A percentile compares a stretch with the other conserved stretches of the same genome.
Conservation (phyloP, 2,797 vertebrate species). For the Catharus ustulatus region DNA sequence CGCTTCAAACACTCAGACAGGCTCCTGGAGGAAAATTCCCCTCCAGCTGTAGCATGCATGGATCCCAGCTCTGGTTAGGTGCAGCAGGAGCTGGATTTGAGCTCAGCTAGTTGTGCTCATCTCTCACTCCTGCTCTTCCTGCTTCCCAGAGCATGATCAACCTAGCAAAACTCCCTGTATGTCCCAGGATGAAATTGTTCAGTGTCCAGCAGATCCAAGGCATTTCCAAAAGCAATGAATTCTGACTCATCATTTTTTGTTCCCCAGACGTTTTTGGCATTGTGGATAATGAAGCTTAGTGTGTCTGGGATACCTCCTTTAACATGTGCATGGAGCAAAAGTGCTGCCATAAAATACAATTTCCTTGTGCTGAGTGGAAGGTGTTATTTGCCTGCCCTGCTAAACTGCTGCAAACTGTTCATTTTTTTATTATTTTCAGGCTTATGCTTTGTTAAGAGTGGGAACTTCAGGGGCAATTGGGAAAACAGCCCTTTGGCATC, state of each 20-base stretch:
- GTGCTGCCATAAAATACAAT: background rate
- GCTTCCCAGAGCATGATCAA: background rate
- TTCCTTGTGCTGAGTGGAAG: background rate
- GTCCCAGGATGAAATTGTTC: background rate
- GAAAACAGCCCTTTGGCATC: background rate
- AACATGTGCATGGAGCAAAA: fast-evolving
- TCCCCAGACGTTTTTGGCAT: background rate
- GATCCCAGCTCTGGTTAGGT: background rate
- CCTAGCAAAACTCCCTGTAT: background rate
- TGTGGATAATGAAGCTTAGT: background rate
- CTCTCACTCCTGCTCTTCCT: fast-evolving
- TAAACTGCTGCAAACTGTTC: background rate
- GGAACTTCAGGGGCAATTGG: background rate
- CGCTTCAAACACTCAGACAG: background rate
- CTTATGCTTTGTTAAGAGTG: background rate
- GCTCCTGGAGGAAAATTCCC: background rate
- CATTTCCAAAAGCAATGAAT: background rate
- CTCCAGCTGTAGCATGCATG: background rate
- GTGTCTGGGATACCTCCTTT: background rate
- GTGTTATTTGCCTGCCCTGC: background rate
- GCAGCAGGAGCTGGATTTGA: background rate
- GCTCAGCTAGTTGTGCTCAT: fast-evolving
- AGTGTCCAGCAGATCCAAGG: background rate
- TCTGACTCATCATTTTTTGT: background rate
- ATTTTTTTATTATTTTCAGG: background rate